These are phyloP conservation scores for Baccha elongata DNA, from an alignment of 2,888 invertebrate genomes.

Conservation along the genomic window DNA sequence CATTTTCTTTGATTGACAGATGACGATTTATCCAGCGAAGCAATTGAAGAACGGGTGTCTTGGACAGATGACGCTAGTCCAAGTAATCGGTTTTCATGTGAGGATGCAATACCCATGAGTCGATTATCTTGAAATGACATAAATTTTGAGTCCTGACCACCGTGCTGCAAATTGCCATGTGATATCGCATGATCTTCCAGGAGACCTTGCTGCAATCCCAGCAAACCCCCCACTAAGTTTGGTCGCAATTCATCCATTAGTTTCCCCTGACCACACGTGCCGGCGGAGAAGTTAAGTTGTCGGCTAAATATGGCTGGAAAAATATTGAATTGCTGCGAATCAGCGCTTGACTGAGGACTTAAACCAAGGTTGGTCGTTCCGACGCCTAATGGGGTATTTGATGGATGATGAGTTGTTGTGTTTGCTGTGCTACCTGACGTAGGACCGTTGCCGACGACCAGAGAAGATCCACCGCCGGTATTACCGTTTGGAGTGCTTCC, in stretches of 20 bases:
- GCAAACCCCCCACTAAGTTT: constrained; percentile 89
- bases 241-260: constrained; percentile 94
- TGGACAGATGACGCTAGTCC: constrained; percentile 83
- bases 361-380: constrained; percentile 80
- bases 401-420: constrained; percentile 75
- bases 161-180: constrained; percentile 84
- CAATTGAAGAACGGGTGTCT: constrained; percentile 84
- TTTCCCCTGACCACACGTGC: constrained; percentile 89
- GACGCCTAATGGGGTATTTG: constrained; percentile 76
- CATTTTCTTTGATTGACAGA: constrained; percentile 85
- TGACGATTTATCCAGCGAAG: constrained; percentile 84
- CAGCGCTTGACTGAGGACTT: constrained; percentile 82
- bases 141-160: constrained; percentile 82
- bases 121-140: constrained; percentile 83
- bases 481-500: constrained; percentile 62
- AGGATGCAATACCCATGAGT: constrained; percentile 81
- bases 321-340: constrained; percentile 92
- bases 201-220: constrained; percentile 90
- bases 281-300: constrained; percentile 90
- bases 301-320: constrained; percentile 95
- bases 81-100: constrained; percentile 82
- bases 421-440: constrained; percentile 77
- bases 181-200: constrained; percentile 88
- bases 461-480: constrained; percentile 76
- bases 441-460: constrained; percentile 80